Conservation (phyloP, 1,140 invertebrate species). For the Pseudomyrmex cubaensis region DNA sequence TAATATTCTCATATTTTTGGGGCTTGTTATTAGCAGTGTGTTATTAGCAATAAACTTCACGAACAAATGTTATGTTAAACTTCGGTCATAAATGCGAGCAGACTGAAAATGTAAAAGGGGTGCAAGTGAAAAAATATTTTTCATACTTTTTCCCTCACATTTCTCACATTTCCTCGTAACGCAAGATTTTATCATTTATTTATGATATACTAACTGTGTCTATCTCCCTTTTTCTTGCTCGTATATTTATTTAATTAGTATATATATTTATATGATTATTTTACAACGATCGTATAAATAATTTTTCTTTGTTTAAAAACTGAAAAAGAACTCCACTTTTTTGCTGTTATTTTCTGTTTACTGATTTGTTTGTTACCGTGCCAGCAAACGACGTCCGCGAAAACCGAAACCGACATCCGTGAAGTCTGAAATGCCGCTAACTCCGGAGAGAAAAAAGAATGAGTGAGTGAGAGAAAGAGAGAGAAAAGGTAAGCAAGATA, state of each 20-base stretch:
- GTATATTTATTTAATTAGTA: conserved; percentile 2
- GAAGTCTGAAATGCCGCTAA: conserved; percentile 40
- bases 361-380: conserved; percentile 39
- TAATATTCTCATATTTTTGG: conserved; percentile 18
- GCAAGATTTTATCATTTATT: conserved; percentile 18
- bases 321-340: neutral
- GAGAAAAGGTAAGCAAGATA: neutral
- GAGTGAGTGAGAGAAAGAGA: neutral
- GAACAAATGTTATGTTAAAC: conserved; percentile 7
- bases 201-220: conserved; percentile 27
- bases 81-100: neutral
- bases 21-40: too few relatives aligned
- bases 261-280: conserved; percentile 22
- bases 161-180: neutral
- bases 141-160: neutral
- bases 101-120: neutral
- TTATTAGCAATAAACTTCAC: neutral
- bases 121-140: conserved; percentile 18
- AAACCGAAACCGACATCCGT: conserved; percentile 17
- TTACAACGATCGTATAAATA: neutral
- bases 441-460: neutral
- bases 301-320: conserved; percentile 19
- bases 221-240: conserved; percentile 30
- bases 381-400: conserved; percentile 14
- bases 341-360: conserved; percentile 22